Evolutionary conservation across 2,113 vertebrate species (phyloP), one percentile per base, ranked within the genome.

Genomic region (Xenopus laevis): DNA sequence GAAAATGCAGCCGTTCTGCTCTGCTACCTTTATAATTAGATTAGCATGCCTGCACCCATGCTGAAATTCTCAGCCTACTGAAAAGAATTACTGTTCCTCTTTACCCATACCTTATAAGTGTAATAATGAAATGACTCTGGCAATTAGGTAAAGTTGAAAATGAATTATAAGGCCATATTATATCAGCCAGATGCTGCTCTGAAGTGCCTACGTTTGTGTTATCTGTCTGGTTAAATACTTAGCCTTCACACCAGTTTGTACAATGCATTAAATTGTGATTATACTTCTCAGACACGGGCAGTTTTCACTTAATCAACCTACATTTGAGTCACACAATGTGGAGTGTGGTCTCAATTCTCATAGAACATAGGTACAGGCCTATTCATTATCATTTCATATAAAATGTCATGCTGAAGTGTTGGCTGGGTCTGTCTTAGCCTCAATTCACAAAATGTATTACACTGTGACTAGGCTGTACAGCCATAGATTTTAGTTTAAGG

Each of bases 21-120:
- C 87, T 57, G 83, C 94, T 95, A 91, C 92, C 93, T 96, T 96
- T 91, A 92, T 97, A 98, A 98, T 98, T 98, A 97, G 95, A 99
- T 98, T 97, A 98, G 96, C 92, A 89, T 87, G 94, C 93, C 92
- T 90, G 94, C 89, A 88, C 90, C 92, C 91, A 89, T 81, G 90
- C 92, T 80, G 91, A 93, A 93, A 92, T 91, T 91, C 92, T 89
- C 87, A 88, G 88, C 92, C 92, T 88, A 88, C 92, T 94, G 92
- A 92, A 93, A 93, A 86, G 90, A 92, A 94, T 93, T 93, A 89
- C 93, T 89, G 92, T 87, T 91, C 90, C 89, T 91, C 88, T 91
- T 94, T 91, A 92, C 86, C 81, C 88, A 95, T 89, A 91, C 92
- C 95, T 94, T 95, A 94, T 95, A 95, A 96, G 96, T 95, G 92